phyloP scores from a whole-genome alignment of 2,888 invertebrate species.

The Cynaeus angustus region DNA sequence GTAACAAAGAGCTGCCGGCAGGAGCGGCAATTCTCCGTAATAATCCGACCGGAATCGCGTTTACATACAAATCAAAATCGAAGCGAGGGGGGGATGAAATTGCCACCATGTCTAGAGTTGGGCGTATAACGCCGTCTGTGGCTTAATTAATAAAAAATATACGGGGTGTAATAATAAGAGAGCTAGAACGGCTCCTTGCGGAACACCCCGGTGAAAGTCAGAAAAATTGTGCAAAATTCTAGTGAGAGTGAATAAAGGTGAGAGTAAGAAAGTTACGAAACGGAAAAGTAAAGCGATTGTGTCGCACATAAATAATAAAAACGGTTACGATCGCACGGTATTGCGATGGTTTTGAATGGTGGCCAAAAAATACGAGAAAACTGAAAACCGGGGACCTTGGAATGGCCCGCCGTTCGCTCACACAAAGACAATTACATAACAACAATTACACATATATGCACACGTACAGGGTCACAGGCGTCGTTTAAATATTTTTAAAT shows the following conservation, averaged over 20 bases:
- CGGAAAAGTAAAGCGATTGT: slow-evolving; percentile 13
- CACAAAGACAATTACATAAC: slow-evolving; percentile 48
- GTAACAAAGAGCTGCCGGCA: slow-evolving; percentile 36
- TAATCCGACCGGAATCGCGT: slow-evolving; percentile 43
- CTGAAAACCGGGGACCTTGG: slow-evolving; percentile 36
- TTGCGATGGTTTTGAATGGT: slow-evolving; percentile 19
- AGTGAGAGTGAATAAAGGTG: slow-evolving; percentile 28
- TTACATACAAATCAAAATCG: slow-evolving; percentile 47
- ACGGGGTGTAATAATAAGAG: too few relatives aligned
- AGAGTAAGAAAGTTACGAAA: slow-evolving; percentile 42
- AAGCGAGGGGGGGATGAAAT: slow-evolving; percentile 11
- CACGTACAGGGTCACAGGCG: slow-evolving; percentile 40
- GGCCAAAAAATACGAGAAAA: slow-evolving; percentile 19
- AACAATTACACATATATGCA: slow-evolving; percentile 35
- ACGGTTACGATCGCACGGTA: slow-evolving; percentile 5
- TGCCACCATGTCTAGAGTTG: slow-evolving; percentile 22
- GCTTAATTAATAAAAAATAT: neutral
- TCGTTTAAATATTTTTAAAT: slow-evolving; percentile 46
- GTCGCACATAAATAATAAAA: slow-evolving; percentile 4
- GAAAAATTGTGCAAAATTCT: slow-evolving; percentile 7
- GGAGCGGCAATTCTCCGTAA: slow-evolving; percentile 33
- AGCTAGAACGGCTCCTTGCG: too few relatives aligned
- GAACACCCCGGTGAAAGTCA: neutral
- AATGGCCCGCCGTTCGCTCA: slow-evolving; percentile 21
- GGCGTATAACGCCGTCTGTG: slow-evolving; percentile 8